phyloP scores from a whole-genome alignment of 2,888 invertebrate genomes.

The Thera obeliscata region DNA sequence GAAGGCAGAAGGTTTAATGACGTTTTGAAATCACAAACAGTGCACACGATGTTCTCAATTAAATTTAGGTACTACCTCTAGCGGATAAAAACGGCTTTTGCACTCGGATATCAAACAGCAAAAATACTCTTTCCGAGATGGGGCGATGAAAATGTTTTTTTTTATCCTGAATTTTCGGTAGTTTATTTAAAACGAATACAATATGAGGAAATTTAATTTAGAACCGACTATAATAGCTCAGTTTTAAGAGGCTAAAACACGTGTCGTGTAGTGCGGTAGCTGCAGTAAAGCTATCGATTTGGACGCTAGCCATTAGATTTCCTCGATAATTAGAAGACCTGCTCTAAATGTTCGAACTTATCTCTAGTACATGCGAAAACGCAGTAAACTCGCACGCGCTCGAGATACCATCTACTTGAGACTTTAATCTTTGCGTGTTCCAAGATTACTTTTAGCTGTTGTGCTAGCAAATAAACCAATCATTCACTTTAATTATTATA shows the following conservation, averaged over 20 bases:
- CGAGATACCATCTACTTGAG: conserved; percentile 23
- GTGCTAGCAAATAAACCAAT: conserved; percentile 6
- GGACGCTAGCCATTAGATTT: conserved; percentile 20
- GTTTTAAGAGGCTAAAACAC: conserved; percentile 14
- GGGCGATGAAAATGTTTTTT: neutral
- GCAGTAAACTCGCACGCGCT: conserved; percentile 32
- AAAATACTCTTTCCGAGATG: no score
- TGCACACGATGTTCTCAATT: no score
- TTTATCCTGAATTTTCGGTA: conserved; percentile 33
- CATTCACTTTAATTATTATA: neutral
- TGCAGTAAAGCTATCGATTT: conserved; percentile 11
- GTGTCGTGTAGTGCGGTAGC: conserved; percentile 21
- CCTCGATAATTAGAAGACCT: conserved; percentile 31
- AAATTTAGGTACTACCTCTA: no score
- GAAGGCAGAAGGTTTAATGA: no score
- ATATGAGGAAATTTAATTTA: conserved; percentile 42
- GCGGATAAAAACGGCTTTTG: no score
- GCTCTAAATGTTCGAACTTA: conserved; percentile 30
- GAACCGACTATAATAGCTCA: conserved; percentile 29
- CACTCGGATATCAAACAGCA: no score
- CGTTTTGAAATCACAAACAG: no score
- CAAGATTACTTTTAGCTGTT: conserved; percentile 8
- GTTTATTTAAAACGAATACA: conserved; percentile 26
- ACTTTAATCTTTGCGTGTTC: conserved; percentile 19
- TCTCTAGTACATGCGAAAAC: conserved; percentile 30